Evolutionary conservation across 2,113 vertebrate genomes (phyloP), one percentile per base, ranked within the genome.

Genomic region (Tricholaema leucomelas): DNA sequence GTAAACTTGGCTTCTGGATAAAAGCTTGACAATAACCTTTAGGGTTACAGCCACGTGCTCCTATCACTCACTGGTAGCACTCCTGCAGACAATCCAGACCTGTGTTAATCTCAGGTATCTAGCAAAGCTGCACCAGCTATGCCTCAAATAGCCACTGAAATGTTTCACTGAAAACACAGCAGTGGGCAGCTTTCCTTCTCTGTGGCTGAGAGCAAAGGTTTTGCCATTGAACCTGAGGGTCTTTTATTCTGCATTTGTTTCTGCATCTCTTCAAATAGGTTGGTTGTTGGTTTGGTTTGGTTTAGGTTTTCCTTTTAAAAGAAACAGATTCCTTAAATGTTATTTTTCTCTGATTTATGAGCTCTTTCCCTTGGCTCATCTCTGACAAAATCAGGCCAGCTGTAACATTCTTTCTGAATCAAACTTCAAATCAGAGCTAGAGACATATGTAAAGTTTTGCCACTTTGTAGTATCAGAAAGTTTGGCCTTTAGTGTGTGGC

Each of bases 1-100:
- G 97, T 98, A 98, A 98, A 98, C 97, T 97, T 97, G 97, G 97
- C 98, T 96, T 87, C 94, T 95, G 97, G 97, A 97, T 97, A 97
- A 98, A 98, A 96, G 78, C 79, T 83, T 77, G 66, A n/a, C 59
- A 73, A 18, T 28, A 2, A 12, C 77, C 82, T 94, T 95, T 94
- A 87, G 91, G 84, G 85, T 94, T 91, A 79, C 48, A 70, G 86
- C 38, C 94, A 59, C 36, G 30, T 50, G 70, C 8, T 81, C 58
- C 75, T 94, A 90, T 85, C 96, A 94, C 85, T 95, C 91, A 88
- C 59, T 72, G 12, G 35, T 2, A 83, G 56, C 70, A 42, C 54
- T 85, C 70, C 48, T 70, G 79, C 60, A 70, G 92, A 77, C 94
- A 91, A 70, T 78, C 85, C 3, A 25, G 67, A 55, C 44, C 44